A percentile compares a stretch with the other conserved stretches of the same genome.
Conservation (phyloP, 2,888 invertebrate species). For the Gryllus longicercus region DNA sequence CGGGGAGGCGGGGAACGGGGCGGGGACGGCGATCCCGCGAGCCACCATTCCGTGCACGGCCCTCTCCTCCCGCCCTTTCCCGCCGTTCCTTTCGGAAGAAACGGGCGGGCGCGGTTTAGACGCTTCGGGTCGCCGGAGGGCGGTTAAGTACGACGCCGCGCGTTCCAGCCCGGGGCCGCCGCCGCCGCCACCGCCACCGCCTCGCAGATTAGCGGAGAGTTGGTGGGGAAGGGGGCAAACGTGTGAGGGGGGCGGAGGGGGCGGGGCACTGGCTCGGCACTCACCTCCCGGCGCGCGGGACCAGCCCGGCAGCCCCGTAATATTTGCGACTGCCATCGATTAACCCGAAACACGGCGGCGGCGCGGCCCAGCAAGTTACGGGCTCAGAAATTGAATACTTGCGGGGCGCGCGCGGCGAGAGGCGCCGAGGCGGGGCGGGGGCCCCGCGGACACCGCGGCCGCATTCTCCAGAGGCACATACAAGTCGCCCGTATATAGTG, state of each 20-base stretch:
- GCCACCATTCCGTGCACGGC: no score
- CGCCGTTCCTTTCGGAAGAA: no score
- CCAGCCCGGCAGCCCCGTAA: background rate
- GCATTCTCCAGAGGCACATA: constrained; percentile 5
- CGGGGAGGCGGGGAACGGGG: no score
- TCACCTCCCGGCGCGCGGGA: no score
- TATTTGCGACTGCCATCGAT: constrained; percentile 11
- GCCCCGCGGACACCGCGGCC: background rate
- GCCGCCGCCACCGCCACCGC: background rate
- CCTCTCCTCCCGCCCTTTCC: no score
- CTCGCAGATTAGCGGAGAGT: background rate
- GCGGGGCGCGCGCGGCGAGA: background rate
- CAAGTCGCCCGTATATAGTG: background rate
- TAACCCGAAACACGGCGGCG: constrained; percentile 9
- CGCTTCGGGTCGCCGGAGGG: background rate
- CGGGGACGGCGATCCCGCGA: no score
- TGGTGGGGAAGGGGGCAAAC: background rate
- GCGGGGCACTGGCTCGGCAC: background rate
- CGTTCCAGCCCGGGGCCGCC: background rate
- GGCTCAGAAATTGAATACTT: constrained; percentile 17
- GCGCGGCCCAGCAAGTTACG: background rate
- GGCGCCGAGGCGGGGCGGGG: background rate
- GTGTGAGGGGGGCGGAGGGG: background rate
- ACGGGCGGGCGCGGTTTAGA: background rate
- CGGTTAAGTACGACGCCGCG: constrained; percentile 1